Conservation (phyloP, 1,140 invertebrate genomes). For the Drosophila sechellia region DNA sequence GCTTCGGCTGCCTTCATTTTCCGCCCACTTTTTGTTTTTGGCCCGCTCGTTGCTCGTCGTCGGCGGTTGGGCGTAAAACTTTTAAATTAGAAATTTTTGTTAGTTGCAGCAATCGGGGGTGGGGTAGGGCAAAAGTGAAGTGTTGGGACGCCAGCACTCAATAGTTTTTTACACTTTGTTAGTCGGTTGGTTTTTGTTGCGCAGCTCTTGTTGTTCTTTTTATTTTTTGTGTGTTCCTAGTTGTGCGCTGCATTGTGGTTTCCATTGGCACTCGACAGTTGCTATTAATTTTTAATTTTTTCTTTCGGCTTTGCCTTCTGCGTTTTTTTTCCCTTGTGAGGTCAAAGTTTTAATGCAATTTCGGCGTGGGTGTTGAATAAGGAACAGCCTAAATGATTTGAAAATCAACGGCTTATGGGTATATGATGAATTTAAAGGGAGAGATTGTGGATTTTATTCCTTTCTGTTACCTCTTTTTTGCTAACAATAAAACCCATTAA, state of each 20-base stretch:
- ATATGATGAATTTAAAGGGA: conserved; percentile 43
- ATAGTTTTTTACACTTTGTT: conserved; percentile 80
- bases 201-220: conserved; percentile 4
- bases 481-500: conserved; percentile 28
- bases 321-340: conserved; percentile 35
- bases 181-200: conserved; percentile 78
- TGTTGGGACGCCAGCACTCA: conserved; percentile 65
- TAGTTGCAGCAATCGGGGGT: conserved; percentile 43
- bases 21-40: conserved; percentile 47
- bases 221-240: conserved; percentile 1
- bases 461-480: conserved; percentile 11
- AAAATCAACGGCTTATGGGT: conserved; percentile 38
- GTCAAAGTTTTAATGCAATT: conserved; percentile 77
- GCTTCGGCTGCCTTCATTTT: conserved; percentile 70
- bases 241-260: conserved; percentile 70
- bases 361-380: conserved; percentile 36
- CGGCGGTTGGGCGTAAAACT: conserved; percentile 78
- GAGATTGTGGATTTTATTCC: conserved; percentile 1
- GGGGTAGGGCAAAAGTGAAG: conserved; percentile 33
- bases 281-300: conserved; percentile 81
- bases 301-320: conserved; percentile 17
- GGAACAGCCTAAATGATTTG: conserved; percentile 19
- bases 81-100: conserved; percentile 84
- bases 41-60: conserved; percentile 41
- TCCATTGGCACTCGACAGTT: conserved; percentile 79